Percentiles rank a stretch among this genome's conserved stretches.
phyloP scores from a whole-genome alignment of 64 coral and sea anemone genomes.

The Pocillopora damicornis region DNA sequence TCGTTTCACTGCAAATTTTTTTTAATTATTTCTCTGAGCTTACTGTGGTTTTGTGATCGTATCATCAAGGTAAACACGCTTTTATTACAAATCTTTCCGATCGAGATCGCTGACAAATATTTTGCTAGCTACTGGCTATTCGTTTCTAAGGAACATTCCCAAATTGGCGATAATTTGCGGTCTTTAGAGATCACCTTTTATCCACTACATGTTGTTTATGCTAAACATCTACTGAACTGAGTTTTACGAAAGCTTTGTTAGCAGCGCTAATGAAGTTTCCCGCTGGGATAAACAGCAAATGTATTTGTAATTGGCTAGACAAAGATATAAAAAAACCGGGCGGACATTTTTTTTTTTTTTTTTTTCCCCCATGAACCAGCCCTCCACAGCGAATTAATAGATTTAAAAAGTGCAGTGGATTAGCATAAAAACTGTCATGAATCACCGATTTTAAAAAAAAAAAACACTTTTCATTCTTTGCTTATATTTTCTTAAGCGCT shows the following conservation, averaged over 20 bases:
- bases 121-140: neutral
- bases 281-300: neutral
- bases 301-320: constrained; percentile 5
- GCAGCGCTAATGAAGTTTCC: neutral
- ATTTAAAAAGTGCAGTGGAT: no score
- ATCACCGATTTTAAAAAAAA: no score
- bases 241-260: neutral
- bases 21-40: neutral
- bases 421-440: no score
- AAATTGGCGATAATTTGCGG: constrained; percentile 8
- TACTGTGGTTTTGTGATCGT: neutral
- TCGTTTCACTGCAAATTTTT: neutral
- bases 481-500: no score
- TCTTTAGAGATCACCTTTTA: neutral
- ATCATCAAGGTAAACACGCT: neutral
- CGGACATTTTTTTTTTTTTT: neutral
- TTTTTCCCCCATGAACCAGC: no score
- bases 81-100: neutral
- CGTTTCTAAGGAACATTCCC: neutral
- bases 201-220: constrained; percentile 1
- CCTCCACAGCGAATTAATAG: no score
- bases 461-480: no score
- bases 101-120: constrained; percentile 2
- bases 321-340: neutral
- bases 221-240: neutral